phyloP scores from a whole-genome alignment of 2,797 vertebrate species.

The Salarias fasciatus region DNA sequence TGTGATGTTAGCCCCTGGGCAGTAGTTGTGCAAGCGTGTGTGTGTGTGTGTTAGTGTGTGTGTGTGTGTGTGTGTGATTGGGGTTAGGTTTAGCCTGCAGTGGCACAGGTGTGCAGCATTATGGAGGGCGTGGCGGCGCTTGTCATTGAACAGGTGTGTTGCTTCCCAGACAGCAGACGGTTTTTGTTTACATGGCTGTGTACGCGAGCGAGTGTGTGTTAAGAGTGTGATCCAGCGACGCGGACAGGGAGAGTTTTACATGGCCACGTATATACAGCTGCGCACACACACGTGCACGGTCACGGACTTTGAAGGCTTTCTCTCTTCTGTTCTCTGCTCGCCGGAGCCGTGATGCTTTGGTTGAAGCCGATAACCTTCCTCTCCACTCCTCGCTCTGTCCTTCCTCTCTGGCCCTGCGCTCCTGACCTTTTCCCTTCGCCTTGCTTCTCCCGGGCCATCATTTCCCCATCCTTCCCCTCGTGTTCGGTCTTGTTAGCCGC shows the following conservation, averaged over 20 bases:
- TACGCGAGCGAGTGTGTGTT: constrained; percentile 30
- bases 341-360: constrained; percentile 48
- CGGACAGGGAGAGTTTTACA: constrained; percentile 42
- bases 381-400: constrained; percentile 29
- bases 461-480: constrained; percentile 11
- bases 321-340: constrained; percentile 51
- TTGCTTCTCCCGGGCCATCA: too few species aligned
- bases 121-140: constrained; percentile 75
- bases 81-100: constrained; percentile 70
- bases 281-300: constrained; percentile 11
- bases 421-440: constrained; percentile 27
- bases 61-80: constrained; percentile 55
- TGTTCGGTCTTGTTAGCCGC: constrained; percentile 39
- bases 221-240: constrained; percentile 58
- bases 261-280: constrained; percentile 30
- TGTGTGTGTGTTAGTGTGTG: constrained; percentile 28
- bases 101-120: constrained; percentile 78
- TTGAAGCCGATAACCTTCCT: constrained; percentile 58
- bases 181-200: constrained; percentile 73
- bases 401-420: constrained; percentile 16
- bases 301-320: constrained; percentile 25
- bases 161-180: constrained; percentile 74
- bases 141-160: constrained; percentile 80
- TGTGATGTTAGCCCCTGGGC: constrained; percentile 70
- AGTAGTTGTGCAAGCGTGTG: constrained; percentile 48